phyloP scores from a whole-genome alignment of 2,888 invertebrate genomes.

The Tetanocera ferruginea region DNA sequence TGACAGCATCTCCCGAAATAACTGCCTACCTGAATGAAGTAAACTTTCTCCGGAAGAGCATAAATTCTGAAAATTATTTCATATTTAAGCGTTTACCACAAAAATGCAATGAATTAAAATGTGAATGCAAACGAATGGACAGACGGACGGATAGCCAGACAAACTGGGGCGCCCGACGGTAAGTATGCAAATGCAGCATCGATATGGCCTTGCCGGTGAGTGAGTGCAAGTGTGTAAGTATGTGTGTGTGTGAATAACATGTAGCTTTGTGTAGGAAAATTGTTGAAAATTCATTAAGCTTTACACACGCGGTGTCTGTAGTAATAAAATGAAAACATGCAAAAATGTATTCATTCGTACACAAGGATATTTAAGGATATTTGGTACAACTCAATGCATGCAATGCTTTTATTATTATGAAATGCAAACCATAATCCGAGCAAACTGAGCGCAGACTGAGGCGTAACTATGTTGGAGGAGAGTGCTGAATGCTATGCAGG shows the following conservation, averaged over 20 bases:
- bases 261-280: background rate
- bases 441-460: conserved; percentile 36
- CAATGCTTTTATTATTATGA: conserved; percentile 48
- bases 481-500: background rate
- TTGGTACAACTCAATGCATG: conserved; percentile 43
- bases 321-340: conserved; percentile 45
- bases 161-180: conserved; percentile 32
- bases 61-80: conserved; percentile 47
- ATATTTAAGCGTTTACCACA: conserved; percentile 46
- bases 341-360: conserved; percentile 32
- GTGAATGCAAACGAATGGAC: conserved; percentile 38
- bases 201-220: too few relatives aligned
- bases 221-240: background rate
- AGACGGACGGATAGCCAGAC: conserved; percentile 16
- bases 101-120: conserved; percentile 48
- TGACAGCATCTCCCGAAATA: too few relatives aligned
- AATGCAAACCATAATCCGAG: conserved; percentile 52
- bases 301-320: conserved; percentile 38
- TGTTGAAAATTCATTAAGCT: conserved; percentile 41
- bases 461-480: background rate
- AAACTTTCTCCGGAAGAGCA: conserved; percentile 25
- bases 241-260: background rate
- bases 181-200: background rate
- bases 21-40: background rate
- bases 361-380: conserved; percentile 29